Base-by-base conservation (phyloP, 2,888 invertebrate genomes). In the Watsonalla cultraria region DNA sequence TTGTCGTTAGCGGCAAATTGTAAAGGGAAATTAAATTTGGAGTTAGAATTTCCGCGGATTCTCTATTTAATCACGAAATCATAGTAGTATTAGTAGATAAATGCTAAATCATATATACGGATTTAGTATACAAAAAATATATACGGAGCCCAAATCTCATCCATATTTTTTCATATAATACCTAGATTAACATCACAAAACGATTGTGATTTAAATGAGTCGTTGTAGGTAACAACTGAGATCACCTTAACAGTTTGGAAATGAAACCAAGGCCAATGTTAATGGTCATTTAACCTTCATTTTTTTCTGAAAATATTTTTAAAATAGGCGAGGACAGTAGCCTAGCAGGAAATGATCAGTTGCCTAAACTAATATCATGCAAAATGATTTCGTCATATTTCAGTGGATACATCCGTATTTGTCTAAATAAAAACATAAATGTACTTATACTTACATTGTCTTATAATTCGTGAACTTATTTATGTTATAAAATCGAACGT, bases 191-290 rank as follows among this genome's bases (percentile, higher is more conserved):
- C 77, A 79, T 80, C 60, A 78, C 76, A 78, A 78, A 80, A 69
- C 74, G 67, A 80, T 84, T 84, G 82, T 84, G 70, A 84, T 85
- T 82, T 76, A 82, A 82, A 85, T 76, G 77, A 72, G 72, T 67
- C 71, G 65, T 72, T 71, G 73, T 74, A 76, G 79, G 74, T 75
- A 74, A 70, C 70, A 70, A 69, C 76, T 78, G 78, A 78, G 78
- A 83, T 84, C 80, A 80, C 82, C 82, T 83, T 76, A 78, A 79
- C 70, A 76, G 74, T 79, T 78, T 75, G 72, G 72, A 79, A 80
- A 78, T 76, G 74, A 78, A 78, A 74, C 74, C 84, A 84, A 86
- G 83, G 86, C 71, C 72, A 78, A 65, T 71, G 76, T 71, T 76
- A 76, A 80, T 82, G 70, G 76, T 72, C 70, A 66, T 71, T 63